Evolutionary conservation across 2,888 invertebrate genomes (phyloP).

Genomic region (Synergus gifuensis): DNA sequence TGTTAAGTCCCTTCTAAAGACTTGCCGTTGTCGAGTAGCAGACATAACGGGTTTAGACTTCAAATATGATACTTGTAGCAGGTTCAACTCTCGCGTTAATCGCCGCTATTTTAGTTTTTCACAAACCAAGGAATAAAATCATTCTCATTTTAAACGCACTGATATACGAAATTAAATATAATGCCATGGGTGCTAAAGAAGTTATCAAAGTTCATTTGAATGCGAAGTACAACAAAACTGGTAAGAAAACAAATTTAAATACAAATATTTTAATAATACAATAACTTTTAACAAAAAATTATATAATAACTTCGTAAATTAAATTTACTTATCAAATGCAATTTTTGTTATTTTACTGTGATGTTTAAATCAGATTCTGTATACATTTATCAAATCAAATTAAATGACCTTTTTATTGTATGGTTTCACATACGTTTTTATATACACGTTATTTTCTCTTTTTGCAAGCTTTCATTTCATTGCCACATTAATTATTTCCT

Average conservation of each 20-base stretch:
- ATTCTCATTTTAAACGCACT: constrained; percentile 43
- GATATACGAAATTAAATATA: constrained; percentile 50
- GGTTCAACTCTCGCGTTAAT: constrained; percentile 52
- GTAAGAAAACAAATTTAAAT: constrained; percentile 42
- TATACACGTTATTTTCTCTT: background rate
- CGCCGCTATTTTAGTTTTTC: constrained; percentile 51
- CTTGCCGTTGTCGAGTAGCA: background rate
- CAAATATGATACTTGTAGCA: constrained; percentile 49
- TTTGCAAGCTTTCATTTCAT: background rate
- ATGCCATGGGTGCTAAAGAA: constrained; percentile 51
- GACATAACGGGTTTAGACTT: constrained; percentile 9
- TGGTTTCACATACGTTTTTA: background rate
- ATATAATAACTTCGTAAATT: background rate
- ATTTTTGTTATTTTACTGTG: background rate
- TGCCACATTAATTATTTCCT: background rate
- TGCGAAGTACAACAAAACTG: constrained; percentile 52
- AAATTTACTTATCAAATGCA: background rate
- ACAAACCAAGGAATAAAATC: constrained; percentile 43
- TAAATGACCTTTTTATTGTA: background rate
- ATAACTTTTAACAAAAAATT: constrained; percentile 10
- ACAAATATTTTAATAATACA: constrained; percentile 24
- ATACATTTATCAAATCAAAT: background rate
- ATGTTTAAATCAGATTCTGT: background rate
- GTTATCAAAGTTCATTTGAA: constrained; percentile 51
- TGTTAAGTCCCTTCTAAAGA: constrained; percentile 16